Evolutionary conservation across 2,888 invertebrate species (phyloP), one percentile per base, ranked within the genome.

Genomic region (Sarcophaga rosellei): DNA sequence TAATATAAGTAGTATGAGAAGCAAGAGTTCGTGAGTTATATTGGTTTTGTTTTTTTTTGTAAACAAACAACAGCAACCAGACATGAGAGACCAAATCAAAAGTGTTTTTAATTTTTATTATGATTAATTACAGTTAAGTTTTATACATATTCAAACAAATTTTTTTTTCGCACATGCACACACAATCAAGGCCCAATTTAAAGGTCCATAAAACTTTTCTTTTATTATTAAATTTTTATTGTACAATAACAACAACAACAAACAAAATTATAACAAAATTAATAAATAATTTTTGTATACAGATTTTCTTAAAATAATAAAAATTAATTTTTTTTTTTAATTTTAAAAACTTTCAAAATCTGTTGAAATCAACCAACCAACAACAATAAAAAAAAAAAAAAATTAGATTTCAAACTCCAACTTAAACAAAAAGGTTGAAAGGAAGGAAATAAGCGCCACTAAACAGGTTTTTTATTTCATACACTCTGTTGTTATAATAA

Each of bases 361-460:
- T 35, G 35, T 35, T 35, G 35, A 35, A 35, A 35, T 35, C 35
- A 35, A 69, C 73, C 57, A 65, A 69, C 23, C 44, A 23, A 57
- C 20, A 73, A n/a, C n/a, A n/a, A n/a, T n/a, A n/a, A n/a, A n/a
- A n/a, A n/a, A n/a, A 76, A 44, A 75, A 72, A 74, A 66, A 47
- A 17, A 6, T 17, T 57, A 8, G 35, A 23, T 12, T 6, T 63
- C n/a, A 20, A 65, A 45, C 5, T 69, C 25, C 57, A 61, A 1
- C 59, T 4, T 12, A 61, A 66, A 3, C 76, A 53, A 77, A 81
- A 84, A 81, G 44, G 47, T 75, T 81, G 75, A 86, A 78, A 84
- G 81, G 81, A 81, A 77, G 81, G 74, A 86, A 86, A 81, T 86
- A 84, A 86, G 86, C 84, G 86, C 86, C 86, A 86, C 78, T 75